These are phyloP conservation scores for Malthinus seriepunctatus DNA, from an alignment of 2,888 invertebrate species.

Conservation along the genomic window DNA sequence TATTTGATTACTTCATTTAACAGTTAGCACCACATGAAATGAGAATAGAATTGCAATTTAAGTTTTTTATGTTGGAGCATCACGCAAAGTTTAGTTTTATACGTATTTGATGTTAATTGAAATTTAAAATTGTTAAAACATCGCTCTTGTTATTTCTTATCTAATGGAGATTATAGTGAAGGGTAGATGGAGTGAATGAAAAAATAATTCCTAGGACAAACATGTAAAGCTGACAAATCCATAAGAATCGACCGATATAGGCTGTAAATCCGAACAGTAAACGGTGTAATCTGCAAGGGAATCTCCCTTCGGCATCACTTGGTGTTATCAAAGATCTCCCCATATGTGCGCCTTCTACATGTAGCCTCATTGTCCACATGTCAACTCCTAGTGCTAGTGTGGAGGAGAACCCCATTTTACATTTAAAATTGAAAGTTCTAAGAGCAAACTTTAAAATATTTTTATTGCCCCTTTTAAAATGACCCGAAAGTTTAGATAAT, in stretches of 20 bases:
- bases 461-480: background rate
- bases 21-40: too few species aligned
- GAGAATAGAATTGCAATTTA: too few species aligned
- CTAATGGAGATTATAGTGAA: too few species aligned
- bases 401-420: constrained; percentile 12
- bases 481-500: background rate
- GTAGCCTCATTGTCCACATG: constrained; percentile 45
- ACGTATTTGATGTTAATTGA: too few species aligned
- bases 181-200: constrained; percentile 11
- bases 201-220: constrained; percentile 47
- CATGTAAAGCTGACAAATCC: constrained; percentile 52
- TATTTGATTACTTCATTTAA: too few species aligned
- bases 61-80: too few species aligned
- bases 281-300: constrained; percentile 50
- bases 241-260: constrained; percentile 45
- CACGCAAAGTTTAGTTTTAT: too few species aligned
- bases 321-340: constrained; percentile 40
- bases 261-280: constrained; percentile 54
- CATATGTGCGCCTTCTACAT: constrained; percentile 40
- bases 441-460: background rate
- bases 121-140: too few species aligned
- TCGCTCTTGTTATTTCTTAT: too few species aligned
- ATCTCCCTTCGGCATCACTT: constrained; percentile 40
- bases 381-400: constrained; percentile 35
- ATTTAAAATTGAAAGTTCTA: constrained; percentile 28